Conservation (phyloP, 2,888 invertebrate species). For the Mayetiola destructor region DNA sequence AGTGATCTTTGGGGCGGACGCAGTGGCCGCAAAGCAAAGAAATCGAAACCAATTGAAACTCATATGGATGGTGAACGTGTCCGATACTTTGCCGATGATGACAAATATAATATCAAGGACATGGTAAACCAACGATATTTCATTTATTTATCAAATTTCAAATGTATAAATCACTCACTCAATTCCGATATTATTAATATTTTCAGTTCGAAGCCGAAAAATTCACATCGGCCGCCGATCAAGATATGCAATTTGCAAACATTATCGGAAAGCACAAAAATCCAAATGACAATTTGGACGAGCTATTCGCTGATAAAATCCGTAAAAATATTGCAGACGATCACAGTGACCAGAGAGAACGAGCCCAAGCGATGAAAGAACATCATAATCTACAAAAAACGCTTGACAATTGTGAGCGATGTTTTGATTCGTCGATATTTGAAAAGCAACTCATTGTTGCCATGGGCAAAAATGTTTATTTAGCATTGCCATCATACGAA, state of each 20-base stretch:
- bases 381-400: conserved; percentile 53
- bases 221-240: conserved; percentile 62
- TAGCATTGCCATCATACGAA: conserved; percentile 64
- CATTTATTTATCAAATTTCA: conserved; percentile 15
- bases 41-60: conserved; percentile 48
- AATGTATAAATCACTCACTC: not conserved
- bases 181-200: conserved; percentile 6
- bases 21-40: conserved; percentile 14
- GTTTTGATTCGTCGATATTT: conserved; percentile 66
- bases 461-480: conserved; percentile 66
- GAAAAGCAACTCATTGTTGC: conserved; percentile 73
- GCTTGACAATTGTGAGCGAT: conserved; percentile 67
- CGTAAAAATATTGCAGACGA: conserved; percentile 46
- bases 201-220: conserved; percentile 65
- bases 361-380: conserved; percentile 53
- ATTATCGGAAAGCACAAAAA: conserved; percentile 50
- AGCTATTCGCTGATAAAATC: conserved; percentile 68
- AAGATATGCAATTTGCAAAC: conserved; percentile 65
- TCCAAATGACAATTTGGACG: conserved; percentile 61
- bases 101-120: conserved; percentile 67
- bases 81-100: conserved; percentile 81
- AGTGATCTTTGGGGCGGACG: conserved; percentile 21
- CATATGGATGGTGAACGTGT: conserved; percentile 57
- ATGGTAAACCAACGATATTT: conserved; percentile 43
- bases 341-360: conserved; percentile 47